Percentiles rank a stretch among this genome's conserved stretches.
phyloP scores from a whole-genome alignment of 2,113 vertebrate species.

The Podocnemis expansa region DNA sequence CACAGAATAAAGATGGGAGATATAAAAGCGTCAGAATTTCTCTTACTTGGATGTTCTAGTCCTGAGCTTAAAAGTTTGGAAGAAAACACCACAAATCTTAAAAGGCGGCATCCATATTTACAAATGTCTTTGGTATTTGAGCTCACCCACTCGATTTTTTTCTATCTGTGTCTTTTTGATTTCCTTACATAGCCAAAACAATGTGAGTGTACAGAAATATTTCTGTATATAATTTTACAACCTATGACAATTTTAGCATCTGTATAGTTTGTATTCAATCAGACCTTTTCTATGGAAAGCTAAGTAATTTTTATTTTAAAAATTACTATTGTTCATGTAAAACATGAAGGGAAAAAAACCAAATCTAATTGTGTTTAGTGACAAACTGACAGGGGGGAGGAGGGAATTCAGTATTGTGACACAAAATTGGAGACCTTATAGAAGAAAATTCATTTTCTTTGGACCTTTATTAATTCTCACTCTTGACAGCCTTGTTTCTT shows the following conservation, averaged over 20 bases:
- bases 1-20: slow-evolving; percentile 49
- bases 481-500: slow-evolving; percentile 39
- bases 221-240: slow-evolving; percentile 76
- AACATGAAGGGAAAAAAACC: slow-evolving; percentile 74
- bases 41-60: slow-evolving; percentile 28
- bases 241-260: slow-evolving; percentile 74
- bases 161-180: slow-evolving; percentile 66
- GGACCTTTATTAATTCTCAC: slow-evolving; percentile 25
- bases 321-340: slow-evolving; percentile 82
- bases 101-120: slow-evolving; percentile 30
- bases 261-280: slow-evolving; percentile 80
- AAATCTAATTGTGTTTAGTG: slow-evolving; percentile 59
- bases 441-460: slow-evolving; percentile 27
- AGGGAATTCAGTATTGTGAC: slow-evolving; percentile 40
- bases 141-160: slow-evolving; percentile 48
- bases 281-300: slow-evolving; percentile 84
- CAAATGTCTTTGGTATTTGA: slow-evolving; percentile 25
- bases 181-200: slow-evolving; percentile 78
- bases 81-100: slow-evolving; percentile 51
- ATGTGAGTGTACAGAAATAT: slow-evolving; percentile 78
- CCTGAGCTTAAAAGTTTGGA: slow-evolving; percentile 57
- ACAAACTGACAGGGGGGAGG: slow-evolving; percentile 65
- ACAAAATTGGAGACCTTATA: slow-evolving; percentile 57
- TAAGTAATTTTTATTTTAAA: slow-evolving; percentile 85
- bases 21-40: slow-evolving; percentile 45